phyloP scores from a whole-genome alignment of 1,140 invertebrate genomes.

The Drosophila tsacasi region DNA sequence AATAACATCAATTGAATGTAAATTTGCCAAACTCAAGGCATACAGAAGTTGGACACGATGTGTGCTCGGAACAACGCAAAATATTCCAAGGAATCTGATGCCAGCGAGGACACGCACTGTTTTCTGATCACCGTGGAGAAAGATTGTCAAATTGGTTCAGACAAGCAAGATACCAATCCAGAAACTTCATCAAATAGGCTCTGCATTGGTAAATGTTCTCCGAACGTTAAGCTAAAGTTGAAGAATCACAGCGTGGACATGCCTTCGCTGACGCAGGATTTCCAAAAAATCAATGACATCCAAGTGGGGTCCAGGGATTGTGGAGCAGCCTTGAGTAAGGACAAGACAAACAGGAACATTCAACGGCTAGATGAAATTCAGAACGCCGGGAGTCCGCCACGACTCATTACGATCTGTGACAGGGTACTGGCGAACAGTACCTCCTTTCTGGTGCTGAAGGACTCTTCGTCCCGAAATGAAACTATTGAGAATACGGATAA shows the following conservation, averaged over 20 bases:
- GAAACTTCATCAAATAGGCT: neutral
- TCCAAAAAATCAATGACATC: neutral
- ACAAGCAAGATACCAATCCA: neutral
- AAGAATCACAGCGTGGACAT: constrained; percentile 39
- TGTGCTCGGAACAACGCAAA: neutral
- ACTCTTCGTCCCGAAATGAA: constrained; percentile 26
- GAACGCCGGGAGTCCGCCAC: neutral
- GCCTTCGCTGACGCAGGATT: constrained; percentile 37
- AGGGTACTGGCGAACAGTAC: constrained; percentile 42
- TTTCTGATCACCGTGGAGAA: constrained; percentile 46
- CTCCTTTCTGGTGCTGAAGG: constrained; percentile 59
- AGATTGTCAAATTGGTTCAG: constrained; percentile 33
- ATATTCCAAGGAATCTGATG: neutral
- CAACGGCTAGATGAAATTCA: constrained; percentile 5
- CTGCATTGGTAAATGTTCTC: neutral
- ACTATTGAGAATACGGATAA: constrained; percentile 20
- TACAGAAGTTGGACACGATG: constrained; percentile 7
- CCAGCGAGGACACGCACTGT: constrained; percentile 16
- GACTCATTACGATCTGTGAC: constrained; percentile 42
- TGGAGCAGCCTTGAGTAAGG: neutral
- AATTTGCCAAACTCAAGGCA: neutral
- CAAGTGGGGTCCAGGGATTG: neutral
- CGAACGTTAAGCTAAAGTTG: neutral
- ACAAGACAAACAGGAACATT: neutral
- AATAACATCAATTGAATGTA: neutral